Percentiles rank a stretch among this genome's conserved stretches.
These are phyloP conservation scores for Dryococelus australis DNA, from an alignment of 2,888 invertebrate genomes.

Conservation along the genomic window DNA sequence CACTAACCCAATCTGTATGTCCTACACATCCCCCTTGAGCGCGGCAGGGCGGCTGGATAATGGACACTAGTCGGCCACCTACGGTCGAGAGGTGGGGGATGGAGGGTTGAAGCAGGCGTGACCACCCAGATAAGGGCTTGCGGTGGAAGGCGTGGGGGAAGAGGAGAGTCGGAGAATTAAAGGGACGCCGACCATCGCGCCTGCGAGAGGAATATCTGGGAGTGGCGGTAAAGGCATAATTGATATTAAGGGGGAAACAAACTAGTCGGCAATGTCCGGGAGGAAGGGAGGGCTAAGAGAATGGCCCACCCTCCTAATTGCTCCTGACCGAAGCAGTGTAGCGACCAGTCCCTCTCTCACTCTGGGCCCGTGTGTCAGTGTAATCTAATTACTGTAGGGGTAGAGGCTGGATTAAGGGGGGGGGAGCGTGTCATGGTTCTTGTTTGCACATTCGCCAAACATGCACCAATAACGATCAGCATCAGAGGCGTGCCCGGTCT, in stretches of 20 bases:
- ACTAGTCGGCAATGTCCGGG: constrained; percentile 16
- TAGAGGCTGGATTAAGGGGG: not conserved
- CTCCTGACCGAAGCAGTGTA: not conserved
- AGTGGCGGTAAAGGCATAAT: constrained; percentile 16
- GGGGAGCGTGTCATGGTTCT: not conserved
- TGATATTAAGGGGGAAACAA: constrained; percentile 16
- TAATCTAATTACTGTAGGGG: not conserved
- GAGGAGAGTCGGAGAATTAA: not conserved
- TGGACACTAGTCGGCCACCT: constrained; percentile 23
- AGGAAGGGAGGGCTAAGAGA: not conserved
- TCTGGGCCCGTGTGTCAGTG: not conserved
- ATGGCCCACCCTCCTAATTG: not conserved
- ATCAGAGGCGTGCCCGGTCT: not conserved
- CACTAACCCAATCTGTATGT: constrained; percentile 29
- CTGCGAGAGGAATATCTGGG: not conserved
- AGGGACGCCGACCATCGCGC: not conserved
- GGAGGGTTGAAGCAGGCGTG: not conserved
- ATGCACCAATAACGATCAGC: not conserved
- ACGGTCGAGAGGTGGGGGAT: not conserved
- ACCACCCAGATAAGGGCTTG: not conserved
- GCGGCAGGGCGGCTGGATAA: not conserved
- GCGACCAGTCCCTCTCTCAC: not conserved
- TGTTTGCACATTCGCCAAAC: not conserved
- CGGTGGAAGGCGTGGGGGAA: not conserved
- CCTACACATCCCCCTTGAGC: constrained; percentile 26